Evolutionary conservation across 2,888 invertebrate genomes (phyloP), one percentile per base, ranked within the genome.

Genomic region (Apodemia mormo): DNA sequence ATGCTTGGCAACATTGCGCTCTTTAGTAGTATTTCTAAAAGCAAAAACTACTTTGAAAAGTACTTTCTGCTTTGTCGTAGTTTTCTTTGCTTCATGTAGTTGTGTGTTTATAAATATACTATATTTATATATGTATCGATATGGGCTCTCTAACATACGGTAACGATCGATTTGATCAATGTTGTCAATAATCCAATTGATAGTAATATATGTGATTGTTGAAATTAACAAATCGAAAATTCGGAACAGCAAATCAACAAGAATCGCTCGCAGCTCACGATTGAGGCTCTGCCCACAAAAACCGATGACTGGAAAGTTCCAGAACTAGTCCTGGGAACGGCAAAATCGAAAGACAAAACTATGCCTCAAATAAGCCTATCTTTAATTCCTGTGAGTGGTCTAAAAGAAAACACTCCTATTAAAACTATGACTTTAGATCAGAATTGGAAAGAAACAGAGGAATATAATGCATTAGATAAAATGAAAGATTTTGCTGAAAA

Each of bases 1-100:
- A 90, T 84, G 93, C 92, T 92, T 93, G 93, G 93, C 93, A 93
- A 93, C 93, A 93, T 92, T 93, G 92, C 92, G 92, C 92, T 93
- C 92, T 92, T 90, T 84, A 82, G 72, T 75, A 73, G 71, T 80
- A 71, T 76, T 76, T 81, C 81, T 80, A 79, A 72, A 76, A 73
- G 70, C 40, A 69, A 67, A 70, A 68, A 73, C 72, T 72, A 67
- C 37, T 76, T 67, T 73, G 73, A 77, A 74, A 79, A 85, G 84
- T 77, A 81, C 85, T 89, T 90, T 89, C 89, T 85, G 89, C 88
- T 89, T 92, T 85, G 12, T 12, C 80, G 88, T 90, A 89, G 89
- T 85, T 82, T 76, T 85, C 86, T 85, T 77, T 86, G 91, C 91
- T 90, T 90, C 80, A 87, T 86, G 81, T 81, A 77, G 86, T 91